phyloP scores from a whole-genome alignment of 2,113 vertebrate species.

The Alces alces region DNA sequence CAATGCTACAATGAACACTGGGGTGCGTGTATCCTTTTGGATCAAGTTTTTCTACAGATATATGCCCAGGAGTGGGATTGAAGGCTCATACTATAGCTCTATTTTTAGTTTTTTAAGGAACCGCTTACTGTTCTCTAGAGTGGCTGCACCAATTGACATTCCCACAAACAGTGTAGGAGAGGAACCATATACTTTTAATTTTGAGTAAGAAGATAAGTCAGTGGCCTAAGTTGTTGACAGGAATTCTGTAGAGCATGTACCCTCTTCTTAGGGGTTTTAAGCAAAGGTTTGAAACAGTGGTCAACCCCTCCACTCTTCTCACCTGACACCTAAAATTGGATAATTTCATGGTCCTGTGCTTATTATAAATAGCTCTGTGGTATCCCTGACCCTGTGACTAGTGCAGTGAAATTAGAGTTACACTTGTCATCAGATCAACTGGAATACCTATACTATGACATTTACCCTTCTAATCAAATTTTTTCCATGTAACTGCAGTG shows the following conservation, averaged over 20 bases:
- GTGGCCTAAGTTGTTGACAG: neutral
- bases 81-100: neutral
- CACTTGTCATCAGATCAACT: neutral
- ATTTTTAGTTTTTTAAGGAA: neutral
- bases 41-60: neutral
- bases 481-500: neutral
- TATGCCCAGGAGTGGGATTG: neutral
- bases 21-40: neutral
- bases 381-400: neutral
- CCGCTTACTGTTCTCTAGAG: neutral
- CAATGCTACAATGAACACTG: neutral
- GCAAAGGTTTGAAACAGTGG: slow-evolving; percentile 17
- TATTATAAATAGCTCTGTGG: neutral
- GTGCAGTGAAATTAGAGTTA: neutral
- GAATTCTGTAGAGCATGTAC: neutral
- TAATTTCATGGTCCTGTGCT: neutral
- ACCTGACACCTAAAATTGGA: neutral
- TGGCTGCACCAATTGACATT: neutral
- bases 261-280: slow-evolving; percentile 23
- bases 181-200: neutral
- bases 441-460: neutral
- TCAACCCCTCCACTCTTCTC: neutral
- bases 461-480: neutral
- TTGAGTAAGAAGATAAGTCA: neutral
- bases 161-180: neutral